A percentile compares a stretch with the other conserved stretches of the same genome.
phyloP scores from a whole-genome alignment of 1,140 invertebrate species.

The Solen grandis region DNA sequence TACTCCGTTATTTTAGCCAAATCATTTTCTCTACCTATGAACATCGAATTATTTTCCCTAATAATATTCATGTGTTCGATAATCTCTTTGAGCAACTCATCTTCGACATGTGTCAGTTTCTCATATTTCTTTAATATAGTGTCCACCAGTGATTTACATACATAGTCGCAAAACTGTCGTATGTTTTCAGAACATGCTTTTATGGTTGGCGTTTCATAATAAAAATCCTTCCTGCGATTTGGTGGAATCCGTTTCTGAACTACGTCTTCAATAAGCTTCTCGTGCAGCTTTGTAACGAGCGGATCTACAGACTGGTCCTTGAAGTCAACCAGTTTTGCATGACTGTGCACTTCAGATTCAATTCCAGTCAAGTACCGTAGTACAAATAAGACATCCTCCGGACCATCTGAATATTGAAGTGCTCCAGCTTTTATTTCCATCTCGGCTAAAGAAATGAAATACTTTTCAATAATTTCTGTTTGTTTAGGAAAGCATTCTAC shows the following conservation, averaged over 20 bases:
- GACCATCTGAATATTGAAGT: neutral
- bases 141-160: neutral
- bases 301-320: neutral
- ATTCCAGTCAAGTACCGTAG: neutral
- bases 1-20: neutral
- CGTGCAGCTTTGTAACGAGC: neutral
- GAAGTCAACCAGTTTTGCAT: neutral
- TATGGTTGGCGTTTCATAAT: neutral
- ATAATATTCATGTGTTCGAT: slow-evolving; percentile 6
- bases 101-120: neutral
- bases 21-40: slow-evolving; percentile 14
- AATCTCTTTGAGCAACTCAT: neutral
- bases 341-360: neutral
- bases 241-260: neutral
- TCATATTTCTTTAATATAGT: slow-evolving; percentile 10
- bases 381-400: neutral
- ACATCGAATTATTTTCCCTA: neutral
- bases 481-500: slow-evolving; percentile 11
- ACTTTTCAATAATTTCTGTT: neutral
- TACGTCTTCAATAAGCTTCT: neutral
- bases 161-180: neutral
- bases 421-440: slow-evolving; percentile 5
- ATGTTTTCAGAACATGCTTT: neutral
- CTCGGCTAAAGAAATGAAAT: slow-evolving; percentile 12
- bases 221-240: neutral